Base-by-base conservation (phyloP, 1,140 invertebrate genomes). In the Sarcophaga peregrina region DNA sequence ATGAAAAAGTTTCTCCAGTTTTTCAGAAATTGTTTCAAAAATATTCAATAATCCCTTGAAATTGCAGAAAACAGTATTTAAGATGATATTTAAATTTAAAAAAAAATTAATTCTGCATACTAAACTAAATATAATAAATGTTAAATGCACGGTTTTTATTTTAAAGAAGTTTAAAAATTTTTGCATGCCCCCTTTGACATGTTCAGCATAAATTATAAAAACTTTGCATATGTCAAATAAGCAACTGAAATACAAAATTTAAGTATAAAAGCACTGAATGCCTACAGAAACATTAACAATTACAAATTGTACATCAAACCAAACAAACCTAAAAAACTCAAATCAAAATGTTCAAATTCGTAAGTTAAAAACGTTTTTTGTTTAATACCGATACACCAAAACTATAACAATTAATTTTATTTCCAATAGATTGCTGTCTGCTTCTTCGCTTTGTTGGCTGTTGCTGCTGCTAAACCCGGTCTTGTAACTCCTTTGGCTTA, bases 231-330 rank as follows among this genome's bases (percentile, higher is more conserved):
- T 17, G 20, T 68, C 6, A 20, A 68, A 6, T 8, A 68, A n/a
- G 1, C n/a, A 17, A 68, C 17, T 68, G 17, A 68, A n/a, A 6
- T 6, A 37, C 46, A 37, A 75, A 37, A n/a, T 6, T 75, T 75
- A 80, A 47, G 84, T 87, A 82, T 84, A 85, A 88, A 83, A 85
- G 84, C 52, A 37, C 62, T 85, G 85, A 85, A 73, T n/a, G 54
- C 78, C 45, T 82, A 78, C 50, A 52, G 68, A 85, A 83, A 83
- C 13, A 48, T 15, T 76, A 76, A 47, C 74, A 76, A 76, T 76
- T 76, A 47, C n/a, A 47, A 48, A 78, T 78, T 78, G 75, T 78
- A 48, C n/a, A 78, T 50, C 75, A 52, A 50, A 78, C 9, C 47
- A 76, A 76, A 46, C n/a, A 76, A 37, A 76, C 45, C n/a, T 15